Base-by-base conservation (phyloP, 2,113 vertebrate genomes). In the Physeter macrocephalus region DNA sequence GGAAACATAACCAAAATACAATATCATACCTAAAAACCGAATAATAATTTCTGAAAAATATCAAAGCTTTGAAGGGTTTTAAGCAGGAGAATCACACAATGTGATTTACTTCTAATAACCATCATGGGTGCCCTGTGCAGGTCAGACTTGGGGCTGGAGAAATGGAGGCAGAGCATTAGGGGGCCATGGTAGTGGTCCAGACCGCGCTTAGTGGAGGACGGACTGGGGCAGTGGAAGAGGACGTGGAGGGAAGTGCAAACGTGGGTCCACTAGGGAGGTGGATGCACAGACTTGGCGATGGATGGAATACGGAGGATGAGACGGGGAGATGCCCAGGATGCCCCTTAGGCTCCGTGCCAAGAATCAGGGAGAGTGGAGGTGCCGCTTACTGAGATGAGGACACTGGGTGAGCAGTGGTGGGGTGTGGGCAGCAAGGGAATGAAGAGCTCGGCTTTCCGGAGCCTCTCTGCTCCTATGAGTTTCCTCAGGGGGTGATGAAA, bases 21-120 rank as follows among this genome's bases (percentile, higher is more conserved):
- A 52, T 27, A 29, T 20, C 74, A 12, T 1, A 5, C 17, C 92
- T 88, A 13, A 85, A 59, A 80, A 23, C 23, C 1, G 43, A 86
- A 90, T 67, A 31, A 31, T 92, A 27, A 71, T 81, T 85, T n/a
- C 66, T 89, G 92, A 88, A 78, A 34, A 27, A 34, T 21, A 34
- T 84, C 77, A 59, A 46, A 61, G 75, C 52, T 41, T 61, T 49
- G n/a, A 94, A 66, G 59, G 11, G 17, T 67, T 67, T 64, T 88
- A 88, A 80, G 36, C 13, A 72, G 36, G 54, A 57, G 62, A 74
- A 89, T 39, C 15, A 18, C 39, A 43, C 59, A 7, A 31, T 77
- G 29, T 2, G 11, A n/a, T 67, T 82, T 39, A 49, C 39, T 81
- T 74, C 95, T 75, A 57, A 90, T 75, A 61, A 11, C 17, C 49